Evolutionary conservation across 2,113 vertebrate genomes (phyloP).

Genomic region (Heterotilapia buettikoferi): DNA sequence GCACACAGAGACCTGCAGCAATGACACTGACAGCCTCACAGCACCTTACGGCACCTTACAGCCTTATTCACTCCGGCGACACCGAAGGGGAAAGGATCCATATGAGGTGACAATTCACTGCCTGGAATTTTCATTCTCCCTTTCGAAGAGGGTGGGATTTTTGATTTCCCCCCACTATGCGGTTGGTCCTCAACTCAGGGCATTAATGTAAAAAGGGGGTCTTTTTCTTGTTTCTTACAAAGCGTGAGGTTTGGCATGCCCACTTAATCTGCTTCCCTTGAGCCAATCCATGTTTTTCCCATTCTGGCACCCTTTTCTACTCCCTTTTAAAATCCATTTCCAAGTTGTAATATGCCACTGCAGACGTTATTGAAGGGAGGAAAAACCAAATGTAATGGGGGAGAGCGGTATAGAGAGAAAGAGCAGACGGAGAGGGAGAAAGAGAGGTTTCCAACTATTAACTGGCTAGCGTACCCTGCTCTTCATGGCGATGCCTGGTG

Average conservation of each 20-base stretch:
- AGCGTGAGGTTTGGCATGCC: slow-evolving; percentile 69
- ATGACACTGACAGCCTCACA: background rate
- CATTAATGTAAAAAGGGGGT: slow-evolving; percentile 57
- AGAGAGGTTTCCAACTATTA: slow-evolving; percentile 34
- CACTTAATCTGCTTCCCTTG: slow-evolving; percentile 53
- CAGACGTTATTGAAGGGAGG: slow-evolving; percentile 55
- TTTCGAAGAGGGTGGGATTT: slow-evolving; percentile 52
- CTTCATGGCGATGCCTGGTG: slow-evolving; percentile 47
- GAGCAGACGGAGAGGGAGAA: slow-evolving; percentile 13
- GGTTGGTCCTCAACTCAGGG: slow-evolving; percentile 65
- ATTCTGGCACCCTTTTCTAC: slow-evolving; percentile 55
- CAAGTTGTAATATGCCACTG: slow-evolving; percentile 67
- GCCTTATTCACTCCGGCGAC: slow-evolving; percentile 1
- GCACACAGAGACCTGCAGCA: slow-evolving; percentile 51
- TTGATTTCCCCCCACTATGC: slow-evolving; percentile 45
- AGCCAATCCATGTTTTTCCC: slow-evolving; percentile 73
- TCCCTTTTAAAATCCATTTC: slow-evolving; percentile 66
- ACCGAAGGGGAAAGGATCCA: background rate
- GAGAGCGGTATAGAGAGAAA: slow-evolving; percentile 17
- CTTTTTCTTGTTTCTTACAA: slow-evolving; percentile 67
- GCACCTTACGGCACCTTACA: background rate
- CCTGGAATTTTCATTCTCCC: slow-evolving; percentile 55
- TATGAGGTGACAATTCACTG: slow-evolving; percentile 58
- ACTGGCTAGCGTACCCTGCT: slow-evolving; percentile 23
- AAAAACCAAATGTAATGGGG: slow-evolving; percentile 32